Base-by-base conservation (phyloP, 2,797 vertebrate species). In the Betta splendens region DNA sequence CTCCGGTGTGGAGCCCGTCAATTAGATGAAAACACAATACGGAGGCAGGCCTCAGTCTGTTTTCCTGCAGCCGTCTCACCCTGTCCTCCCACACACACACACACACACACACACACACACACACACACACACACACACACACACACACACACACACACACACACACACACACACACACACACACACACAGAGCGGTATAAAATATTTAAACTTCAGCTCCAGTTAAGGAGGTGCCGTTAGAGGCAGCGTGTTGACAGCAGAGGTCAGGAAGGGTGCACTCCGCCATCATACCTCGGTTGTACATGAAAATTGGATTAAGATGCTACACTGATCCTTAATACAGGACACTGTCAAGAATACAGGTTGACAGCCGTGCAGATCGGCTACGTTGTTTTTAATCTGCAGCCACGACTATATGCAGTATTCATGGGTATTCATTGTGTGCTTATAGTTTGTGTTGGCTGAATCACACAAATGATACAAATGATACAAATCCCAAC, bases 171-270 rank as follows among this genome's bases (percentile, higher is more conserved):
- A 13, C 45, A 29, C 35, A 33, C 29, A 15, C 54, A n/a, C 33
- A 10, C 51, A 13, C 45, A 29, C 35, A 33, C 29, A 15, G 54
- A 36, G 32, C 10, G 6, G 7, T 61, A 71, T 83, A 37, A 80
- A 88, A 83, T 83, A 85, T 88, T 85, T 70, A 85, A 67, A 52
- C 17, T 33, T 40, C 17, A 25, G 18, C 56, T 71, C 59, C 46
- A 37, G 58, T 61, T 77, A 28, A 69, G 55, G 32, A 71, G 51
- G 15, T 36, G 57, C 75, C 61, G 53, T 72, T 70, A 64, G 52
- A 65, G 51, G 3, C 60, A 40, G 68, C n/a, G 33, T 66, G 45
- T 72, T 69, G 56, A 71, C 62, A 68, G 38, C 12, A 25, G 68
- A 74, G 72, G 81, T 85, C 77, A 59, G 3, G 5, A 28, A 52